A percentile compares a stretch with the other conserved stretches of the same genome.
phyloP scores from a whole-genome alignment of 2,797 vertebrate species.

The Heterohyrax brucei region DNA sequence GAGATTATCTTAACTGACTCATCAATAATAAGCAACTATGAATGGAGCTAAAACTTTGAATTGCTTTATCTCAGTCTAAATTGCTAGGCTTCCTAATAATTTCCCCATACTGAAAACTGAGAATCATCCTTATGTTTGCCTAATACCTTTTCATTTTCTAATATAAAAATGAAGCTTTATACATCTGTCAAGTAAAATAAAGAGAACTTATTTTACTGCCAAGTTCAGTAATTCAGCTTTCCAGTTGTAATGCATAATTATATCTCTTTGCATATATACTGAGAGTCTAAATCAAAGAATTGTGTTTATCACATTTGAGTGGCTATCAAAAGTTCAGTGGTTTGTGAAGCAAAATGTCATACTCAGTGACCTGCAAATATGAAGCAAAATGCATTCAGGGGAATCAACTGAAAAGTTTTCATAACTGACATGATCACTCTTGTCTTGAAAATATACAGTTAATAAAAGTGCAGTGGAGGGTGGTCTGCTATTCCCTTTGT shows the following conservation, averaged over 20 bases:
- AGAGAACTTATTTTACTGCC: constrained; percentile 47
- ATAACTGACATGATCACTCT: constrained; percentile 56
- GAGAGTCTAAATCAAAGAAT: neutral
- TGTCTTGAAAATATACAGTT: constrained; percentile 78
- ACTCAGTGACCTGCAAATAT: constrained; percentile 67
- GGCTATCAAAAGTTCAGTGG: neutral
- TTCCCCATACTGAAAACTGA: neutral
- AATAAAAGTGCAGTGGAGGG: constrained; percentile 63
- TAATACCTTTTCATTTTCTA: constrained; percentile 35
- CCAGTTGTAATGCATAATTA: neutral
- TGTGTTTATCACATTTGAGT: constrained; percentile 42
- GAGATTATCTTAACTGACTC: neutral
- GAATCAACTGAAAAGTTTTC: constrained; percentile 74
- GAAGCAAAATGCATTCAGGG: constrained; percentile 77
- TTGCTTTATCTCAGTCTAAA: neutral
- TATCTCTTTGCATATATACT: neutral
- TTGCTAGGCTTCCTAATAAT: neutral
- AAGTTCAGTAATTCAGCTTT: constrained; percentile 70
- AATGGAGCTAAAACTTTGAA: neutral
- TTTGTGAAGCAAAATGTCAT: constrained; percentile 70
- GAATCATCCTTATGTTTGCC: neutral
- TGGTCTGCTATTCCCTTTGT: constrained; percentile 64
- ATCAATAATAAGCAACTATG: neutral
- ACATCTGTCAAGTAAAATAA: constrained; percentile 46
- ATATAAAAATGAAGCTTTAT: constrained; percentile 55